Conservation (phyloP, 2,113 vertebrate genomes). For the Electrona antarctica region DNA sequence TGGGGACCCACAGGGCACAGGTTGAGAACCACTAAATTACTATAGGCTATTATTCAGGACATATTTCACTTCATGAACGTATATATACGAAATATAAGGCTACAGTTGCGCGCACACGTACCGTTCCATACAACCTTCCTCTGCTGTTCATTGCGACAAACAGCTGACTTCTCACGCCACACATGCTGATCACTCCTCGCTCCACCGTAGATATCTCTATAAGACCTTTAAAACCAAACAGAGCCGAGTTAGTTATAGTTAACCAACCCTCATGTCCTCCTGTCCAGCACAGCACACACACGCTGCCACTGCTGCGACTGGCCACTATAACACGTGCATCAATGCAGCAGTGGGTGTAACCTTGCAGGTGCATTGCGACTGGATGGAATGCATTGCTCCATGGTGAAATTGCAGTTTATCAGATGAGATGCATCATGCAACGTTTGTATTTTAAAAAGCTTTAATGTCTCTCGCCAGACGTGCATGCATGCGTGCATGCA, state of each 20-base stretch:
- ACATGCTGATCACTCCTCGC: constrained; percentile 93
- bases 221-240: constrained; percentile 80
- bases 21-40: too few relatives aligned
- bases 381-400: constrained; percentile 59
- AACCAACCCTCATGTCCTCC: too few relatives aligned
- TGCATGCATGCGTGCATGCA: constrained; percentile 48
- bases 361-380: constrained; percentile 77
- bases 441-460: background rate
- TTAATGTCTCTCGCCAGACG: constrained; percentile 22
- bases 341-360: constrained; percentile 77
- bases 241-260: too few relatives aligned
- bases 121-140: constrained; percentile 91
- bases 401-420: constrained; percentile 22
- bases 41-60: too few relatives aligned
- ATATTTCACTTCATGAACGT: too few relatives aligned
- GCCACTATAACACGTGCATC: constrained; percentile 12
- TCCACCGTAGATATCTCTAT: constrained; percentile 96
- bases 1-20: too few relatives aligned
- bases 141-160: constrained; percentile 95
- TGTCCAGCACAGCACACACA: background rate
- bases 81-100: background rate
- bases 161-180: constrained; percentile 87
- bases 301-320: background rate
- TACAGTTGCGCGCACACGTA: constrained; percentile 75
- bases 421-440: background rate